Conservation (phyloP, 2,888 invertebrate species). For the Panorpa germanica region DNA sequence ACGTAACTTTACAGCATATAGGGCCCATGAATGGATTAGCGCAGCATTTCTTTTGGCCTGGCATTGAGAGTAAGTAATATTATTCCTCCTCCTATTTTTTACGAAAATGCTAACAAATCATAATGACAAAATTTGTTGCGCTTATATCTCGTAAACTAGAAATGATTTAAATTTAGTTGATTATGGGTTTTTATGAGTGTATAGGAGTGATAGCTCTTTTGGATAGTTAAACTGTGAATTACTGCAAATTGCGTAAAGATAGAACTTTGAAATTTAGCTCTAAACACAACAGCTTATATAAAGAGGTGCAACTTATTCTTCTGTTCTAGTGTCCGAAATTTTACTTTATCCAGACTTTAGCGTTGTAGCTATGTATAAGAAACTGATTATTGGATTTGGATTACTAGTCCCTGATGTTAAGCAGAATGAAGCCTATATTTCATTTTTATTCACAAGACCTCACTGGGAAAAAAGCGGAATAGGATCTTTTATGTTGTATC, state of each 20-base stretch:
- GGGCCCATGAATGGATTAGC: constrained; percentile 72
- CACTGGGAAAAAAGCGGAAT: constrained; percentile 73
- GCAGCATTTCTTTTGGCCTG: constrained; percentile 79
- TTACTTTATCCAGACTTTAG: constrained; percentile 86
- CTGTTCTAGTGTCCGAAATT: constrained; percentile 59
- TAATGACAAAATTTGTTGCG: too few relatives aligned
- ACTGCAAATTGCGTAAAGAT: too few relatives aligned
- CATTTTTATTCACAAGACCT: constrained; percentile 74
- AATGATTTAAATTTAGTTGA: too few relatives aligned
- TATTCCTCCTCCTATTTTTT: not conserved
- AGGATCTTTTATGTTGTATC: constrained; percentile 80
- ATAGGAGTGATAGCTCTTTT: too few relatives aligned
- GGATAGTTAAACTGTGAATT: too few relatives aligned
- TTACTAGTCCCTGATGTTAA: constrained; percentile 72
- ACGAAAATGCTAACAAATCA: not conserved
- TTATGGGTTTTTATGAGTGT: too few relatives aligned
- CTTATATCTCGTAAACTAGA: too few relatives aligned
- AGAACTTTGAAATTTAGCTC: not conserved
- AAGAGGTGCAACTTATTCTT: constrained; percentile 10
- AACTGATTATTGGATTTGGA: constrained; percentile 75
- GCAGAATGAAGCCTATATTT: constrained; percentile 72
- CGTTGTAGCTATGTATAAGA: constrained; percentile 68
- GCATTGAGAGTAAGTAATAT: constrained; percentile 59
- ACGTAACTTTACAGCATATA: constrained; percentile 74
- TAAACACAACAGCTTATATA: not conserved